These are phyloP conservation scores for Apis laboriosa DNA, from an alignment of 1,140 invertebrate genomes.

Conservation along the genomic window DNA sequence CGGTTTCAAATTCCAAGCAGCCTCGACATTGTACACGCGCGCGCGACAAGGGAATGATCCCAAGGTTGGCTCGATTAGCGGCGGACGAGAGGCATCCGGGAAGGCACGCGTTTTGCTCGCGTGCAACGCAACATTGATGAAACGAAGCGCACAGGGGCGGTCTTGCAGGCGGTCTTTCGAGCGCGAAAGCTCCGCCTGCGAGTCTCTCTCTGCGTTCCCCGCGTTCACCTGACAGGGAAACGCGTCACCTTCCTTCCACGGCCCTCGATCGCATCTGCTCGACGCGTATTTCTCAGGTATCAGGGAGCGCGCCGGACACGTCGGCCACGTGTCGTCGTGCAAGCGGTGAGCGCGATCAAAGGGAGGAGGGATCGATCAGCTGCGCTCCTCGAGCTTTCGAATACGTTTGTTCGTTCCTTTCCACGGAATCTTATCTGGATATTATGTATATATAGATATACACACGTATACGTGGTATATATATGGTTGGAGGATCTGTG, in stretches of 20 bases:
- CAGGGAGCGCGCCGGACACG: background rate
- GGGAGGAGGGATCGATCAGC: slow-evolving; percentile 29
- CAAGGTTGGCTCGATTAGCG: background rate
- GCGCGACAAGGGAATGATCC: too few relatives aligned
- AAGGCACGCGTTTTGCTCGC: slow-evolving; percentile 49
- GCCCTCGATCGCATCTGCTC: slow-evolving; percentile 31
- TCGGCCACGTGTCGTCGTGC: slow-evolving; percentile 44
- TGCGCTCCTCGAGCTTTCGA: background rate
- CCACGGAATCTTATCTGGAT: too few relatives aligned
- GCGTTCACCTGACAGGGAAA: slow-evolving; percentile 20
- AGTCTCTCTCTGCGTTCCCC: slow-evolving; percentile 53
- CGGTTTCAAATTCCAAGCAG: too few relatives aligned
- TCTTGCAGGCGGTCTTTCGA: slow-evolving; percentile 70
- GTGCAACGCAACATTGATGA: slow-evolving; percentile 58
- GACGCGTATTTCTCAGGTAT: slow-evolving; percentile 23
- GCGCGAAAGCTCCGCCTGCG: slow-evolving; percentile 69
- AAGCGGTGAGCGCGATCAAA: background rate
- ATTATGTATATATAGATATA: too few relatives aligned
- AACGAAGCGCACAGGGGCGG: slow-evolving; percentile 62
- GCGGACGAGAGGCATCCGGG: slow-evolving; percentile 22
- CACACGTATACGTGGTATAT: too few relatives aligned
- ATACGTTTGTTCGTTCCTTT: too few relatives aligned
- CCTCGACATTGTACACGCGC: too few relatives aligned
- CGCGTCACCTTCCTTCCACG: slow-evolving; percentile 49
- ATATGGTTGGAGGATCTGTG: background rate